These are phyloP conservation scores for Luperina testacea DNA, from an alignment of 2,888 invertebrate genomes.

Conservation along the genomic window DNA sequence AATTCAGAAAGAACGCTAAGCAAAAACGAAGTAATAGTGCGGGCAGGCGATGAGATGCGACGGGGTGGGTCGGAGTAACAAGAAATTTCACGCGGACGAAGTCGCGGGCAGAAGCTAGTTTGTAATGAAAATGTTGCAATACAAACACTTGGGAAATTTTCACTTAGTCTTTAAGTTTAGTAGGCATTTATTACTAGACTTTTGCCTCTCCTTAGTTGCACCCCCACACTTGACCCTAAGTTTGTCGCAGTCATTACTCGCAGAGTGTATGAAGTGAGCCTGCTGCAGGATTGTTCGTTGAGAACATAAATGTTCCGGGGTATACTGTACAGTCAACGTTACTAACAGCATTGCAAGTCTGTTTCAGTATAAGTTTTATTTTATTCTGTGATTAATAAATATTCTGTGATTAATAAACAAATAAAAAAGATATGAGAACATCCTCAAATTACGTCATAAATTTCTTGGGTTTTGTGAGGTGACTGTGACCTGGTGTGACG, in stretches of 20 bases:
- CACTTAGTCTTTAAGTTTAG: background rate
- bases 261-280: conserved; percentile 7
- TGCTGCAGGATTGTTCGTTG: conserved; percentile 17
- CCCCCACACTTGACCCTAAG: conserved; percentile 9
- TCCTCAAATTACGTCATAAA: background rate
- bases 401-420: background rate
- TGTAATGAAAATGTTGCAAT: background rate
- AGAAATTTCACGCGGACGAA: no score
- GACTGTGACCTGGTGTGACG: background rate
- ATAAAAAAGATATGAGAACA: background rate
- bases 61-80: no score
- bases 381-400: background rate
- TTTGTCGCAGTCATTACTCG: conserved; percentile 19
- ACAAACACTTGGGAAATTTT: background rate
- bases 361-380: background rate
- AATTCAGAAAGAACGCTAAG: no score
- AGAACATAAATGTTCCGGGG: conserved; percentile 31
- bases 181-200: no score
- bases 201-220: background rate
- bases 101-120: background rate
- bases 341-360: no score
- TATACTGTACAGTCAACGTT: background rate
- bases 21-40: no score
- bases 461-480: no score
- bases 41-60: no score